Percentiles rank a stretch among this genome's conserved stretches.
phyloP scores from a whole-genome alignment of 2,113 vertebrate species.

The Cynopterus brachyotis region DNA sequence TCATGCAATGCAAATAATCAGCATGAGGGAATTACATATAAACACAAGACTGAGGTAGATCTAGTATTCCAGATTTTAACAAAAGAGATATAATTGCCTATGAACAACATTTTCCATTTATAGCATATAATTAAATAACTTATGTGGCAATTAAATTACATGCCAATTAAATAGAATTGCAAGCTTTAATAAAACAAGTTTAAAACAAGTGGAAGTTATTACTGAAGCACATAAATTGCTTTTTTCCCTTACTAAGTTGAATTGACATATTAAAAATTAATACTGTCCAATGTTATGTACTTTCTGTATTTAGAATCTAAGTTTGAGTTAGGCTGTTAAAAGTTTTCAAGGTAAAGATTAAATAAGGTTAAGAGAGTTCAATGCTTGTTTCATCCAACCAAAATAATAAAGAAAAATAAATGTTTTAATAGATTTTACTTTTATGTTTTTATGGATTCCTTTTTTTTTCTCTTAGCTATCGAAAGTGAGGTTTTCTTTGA shows the following conservation, averaged over 20 bases:
- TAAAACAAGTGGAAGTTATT: conserved; percentile 65
- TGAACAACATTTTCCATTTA: conserved; percentile 70
- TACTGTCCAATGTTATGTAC: background rate
- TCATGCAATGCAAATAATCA: background rate
- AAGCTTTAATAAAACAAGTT: conserved; percentile 70
- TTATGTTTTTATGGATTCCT: background rate
- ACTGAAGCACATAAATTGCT: conserved; percentile 42
- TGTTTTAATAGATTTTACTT: conserved; percentile 17
- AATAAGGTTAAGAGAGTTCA: background rate
- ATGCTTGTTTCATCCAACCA: background rate
- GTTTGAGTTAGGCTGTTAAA: conserved; percentile 15
- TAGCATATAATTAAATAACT: conserved; percentile 73
- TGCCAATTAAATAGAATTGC: conserved; percentile 75
- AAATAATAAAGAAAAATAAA: conserved; percentile 30
- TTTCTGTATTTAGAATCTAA: conserved; percentile 44
- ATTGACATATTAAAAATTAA: conserved; percentile 70
- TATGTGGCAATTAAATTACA: conserved; percentile 74
- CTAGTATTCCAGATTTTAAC: conserved; percentile 3
- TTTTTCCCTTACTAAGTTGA: conserved; percentile 48
- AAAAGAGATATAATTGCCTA: conserved; percentile 59
- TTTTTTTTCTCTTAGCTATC: background rate
- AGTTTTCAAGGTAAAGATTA: background rate
- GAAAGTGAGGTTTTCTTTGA: background rate
- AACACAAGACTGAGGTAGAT: conserved; percentile 5
- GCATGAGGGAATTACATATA: background rate